Evolutionary conservation across 2,113 vertebrate species (phyloP), one percentile per base, ranked within the genome.

Genomic region (Silurus meridionalis): DNA sequence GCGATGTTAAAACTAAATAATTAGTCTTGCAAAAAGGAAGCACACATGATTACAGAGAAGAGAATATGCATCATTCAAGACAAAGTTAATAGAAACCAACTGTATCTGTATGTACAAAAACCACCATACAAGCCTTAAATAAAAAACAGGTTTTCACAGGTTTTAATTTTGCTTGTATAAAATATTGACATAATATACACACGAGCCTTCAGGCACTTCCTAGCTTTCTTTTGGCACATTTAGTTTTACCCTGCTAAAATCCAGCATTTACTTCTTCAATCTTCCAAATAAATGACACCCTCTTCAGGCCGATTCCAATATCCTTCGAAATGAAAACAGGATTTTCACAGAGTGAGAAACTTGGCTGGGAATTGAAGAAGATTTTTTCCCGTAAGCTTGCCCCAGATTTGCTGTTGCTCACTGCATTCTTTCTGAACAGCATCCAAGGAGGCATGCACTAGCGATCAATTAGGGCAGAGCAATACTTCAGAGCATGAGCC

Each of bases 391-490:
- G 28, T 85, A 87, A 87, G 84, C 86, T 64, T 83, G 86, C 58
- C 88, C 86, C 80, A 89, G 74, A 86, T 89, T 87, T 85, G 83
- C 83, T 82, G 71, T 85, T 72, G 86, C 88, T 83, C 78, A 82
- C 82, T 57, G 74, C 74, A 87, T 85, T 89, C 88, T 84, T 83
- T 87, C 58, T 85, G 88, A 89, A 87, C 58, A 75, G 64, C 80
- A 61, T 87, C 86, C 89, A 89, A 86, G 66, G 11, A 84, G 60
- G 75, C 80, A 88, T 80, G 89, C 77, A 75, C 85, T 84, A 86
- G 81, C 55, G 81, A 89, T 89, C 86, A 89, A 87, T 89, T 89
- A 88, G 86, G 84, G 86, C 84, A 87, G 81, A 89, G 86, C 66
- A 61, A 86, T 86, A 80, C 86, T 88, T 89, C 80, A 86, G 84